Evolutionary conservation across 2,888 invertebrate genomes (phyloP), one percentile per base, ranked within the genome.

Genomic region (Terebella lapidaria): DNA sequence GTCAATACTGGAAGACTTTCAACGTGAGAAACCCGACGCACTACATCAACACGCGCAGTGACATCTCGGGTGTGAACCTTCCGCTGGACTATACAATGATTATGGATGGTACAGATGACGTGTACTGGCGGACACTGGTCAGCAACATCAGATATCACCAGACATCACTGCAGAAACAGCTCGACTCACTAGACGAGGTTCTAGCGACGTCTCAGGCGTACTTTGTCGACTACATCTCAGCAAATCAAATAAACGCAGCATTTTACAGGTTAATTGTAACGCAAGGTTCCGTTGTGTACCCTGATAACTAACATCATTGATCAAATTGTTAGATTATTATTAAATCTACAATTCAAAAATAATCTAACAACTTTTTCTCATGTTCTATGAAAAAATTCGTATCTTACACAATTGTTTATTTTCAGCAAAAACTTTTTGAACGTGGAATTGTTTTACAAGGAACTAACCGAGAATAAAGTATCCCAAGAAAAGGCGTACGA

Each of bases 401-500:
- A n/a, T n/a, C n/a, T n/a, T n/a, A n/a, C n/a, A n/a, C n/a, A n/a
- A n/a, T n/a, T n/a, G n/a, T n/a, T n/a, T n/a, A n/a, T n/a, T 60
- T 27, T 15, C 60, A 63, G 61, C 24, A 51, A 58, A 10, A 63
- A 63, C 46, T 58, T 62, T 28, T 24, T 63, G 2, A 51, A 62
- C 24, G 54, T 63, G 42, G 63, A 63, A 2, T 25, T 63, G 20
- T 63, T 63, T 47, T 63, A 63, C 58, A 63, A 63, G 30, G 63
- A 63, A 56, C 29, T 63, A 35, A 63, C 63, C n/a, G 63, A 63
- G 42, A 54, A 56, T 42, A 63, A 58, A 20, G 63, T 63, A 4
- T 42, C 53, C 15, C 63, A 63, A 26, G 58, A 61, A 26, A 55
- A 51, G 27, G 63, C 61, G 5, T 63, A 62, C 47, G 55, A 47